phyloP scores from a whole-genome alignment of 2,797 vertebrate genomes.

The Catharus ustulatus region DNA sequence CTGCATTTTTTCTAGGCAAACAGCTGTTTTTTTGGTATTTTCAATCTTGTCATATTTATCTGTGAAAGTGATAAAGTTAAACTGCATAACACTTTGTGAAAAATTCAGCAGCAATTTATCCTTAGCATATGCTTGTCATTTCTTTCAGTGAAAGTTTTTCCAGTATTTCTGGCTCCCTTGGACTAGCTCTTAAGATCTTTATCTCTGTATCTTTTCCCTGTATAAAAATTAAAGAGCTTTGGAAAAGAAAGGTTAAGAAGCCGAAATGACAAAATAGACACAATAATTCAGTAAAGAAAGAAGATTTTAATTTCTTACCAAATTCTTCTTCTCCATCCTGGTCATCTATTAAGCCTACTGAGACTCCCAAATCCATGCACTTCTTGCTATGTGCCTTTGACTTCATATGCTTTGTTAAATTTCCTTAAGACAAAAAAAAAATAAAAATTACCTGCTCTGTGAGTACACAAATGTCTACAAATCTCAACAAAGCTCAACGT shows the following conservation, averaged over 20 bases:
- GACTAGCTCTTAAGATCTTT: not conserved
- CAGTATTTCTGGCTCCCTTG: not conserved
- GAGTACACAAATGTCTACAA: not conserved
- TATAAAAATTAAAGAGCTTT: not conserved
- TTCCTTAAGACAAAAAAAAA: conserved; percentile 82
- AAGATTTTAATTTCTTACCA: conserved; percentile 78
- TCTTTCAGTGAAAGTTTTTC: not conserved
- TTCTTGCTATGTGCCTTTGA: conserved; percentile 99
- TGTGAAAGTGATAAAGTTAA: conserved; percentile 40
- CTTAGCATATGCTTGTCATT: conserved; percentile 40
- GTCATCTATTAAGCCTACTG: conserved; percentile 88
- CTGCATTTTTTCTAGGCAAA: conserved; percentile 1
- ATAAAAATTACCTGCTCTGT: not conserved
- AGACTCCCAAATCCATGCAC: conserved; percentile 96
- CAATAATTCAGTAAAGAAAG: not conserved
- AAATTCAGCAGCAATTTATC: conserved; percentile 39
- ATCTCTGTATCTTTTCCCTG: not conserved
- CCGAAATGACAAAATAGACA: not conserved
- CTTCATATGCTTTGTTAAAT: conserved; percentile 99
- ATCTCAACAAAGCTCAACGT: not conserved
- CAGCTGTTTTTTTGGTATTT: conserved; percentile 42
- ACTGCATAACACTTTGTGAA: conserved; percentile 4
- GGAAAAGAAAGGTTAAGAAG: not conserved
- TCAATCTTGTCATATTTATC: conserved; percentile 36
- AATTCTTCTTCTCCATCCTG: conserved; percentile 96